These are phyloP conservation scores for Conus canariensis DNA, from an alignment of 2,888 invertebrate genomes.

Conservation along the genomic window DNA sequence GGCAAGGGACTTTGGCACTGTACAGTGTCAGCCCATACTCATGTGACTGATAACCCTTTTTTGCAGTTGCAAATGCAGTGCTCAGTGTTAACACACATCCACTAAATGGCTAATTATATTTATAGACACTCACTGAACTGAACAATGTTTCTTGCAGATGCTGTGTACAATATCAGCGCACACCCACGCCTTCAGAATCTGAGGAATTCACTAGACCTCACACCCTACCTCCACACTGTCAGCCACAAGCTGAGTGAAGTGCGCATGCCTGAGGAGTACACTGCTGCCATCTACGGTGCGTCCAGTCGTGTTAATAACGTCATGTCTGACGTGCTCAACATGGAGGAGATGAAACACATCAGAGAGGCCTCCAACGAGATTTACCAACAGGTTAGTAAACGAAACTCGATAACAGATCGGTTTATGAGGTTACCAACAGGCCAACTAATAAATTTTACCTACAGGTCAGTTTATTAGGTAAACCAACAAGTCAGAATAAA, in stretches of 20 bases:
- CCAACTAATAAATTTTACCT: too few relatives aligned
- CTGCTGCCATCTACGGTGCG: constrained; percentile 20
- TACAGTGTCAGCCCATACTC: too few relatives aligned
- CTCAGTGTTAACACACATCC: neutral
- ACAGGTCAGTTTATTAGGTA: too few relatives aligned
- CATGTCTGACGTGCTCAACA: neutral
- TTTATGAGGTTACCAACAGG: neutral
- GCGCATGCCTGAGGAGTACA: constrained; percentile 33
- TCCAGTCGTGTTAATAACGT: neutral
- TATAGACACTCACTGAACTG: neutral
- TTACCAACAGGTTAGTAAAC: constrained; percentile 28
- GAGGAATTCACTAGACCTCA: neutral
- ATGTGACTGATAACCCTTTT: too few relatives aligned
- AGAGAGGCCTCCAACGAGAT: constrained; percentile 2
- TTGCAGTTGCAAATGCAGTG: neutral
- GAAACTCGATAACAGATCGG: neutral
- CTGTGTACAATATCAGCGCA: neutral
- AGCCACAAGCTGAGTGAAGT: neutral
- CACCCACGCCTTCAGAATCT: neutral
- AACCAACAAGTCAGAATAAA: too few relatives aligned
- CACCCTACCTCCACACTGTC: constrained; percentile 11
- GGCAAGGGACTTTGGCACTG: too few relatives aligned
- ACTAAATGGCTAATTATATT: neutral
- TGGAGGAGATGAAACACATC: neutral
- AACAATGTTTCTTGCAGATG: neutral